Conservation (phyloP, 2,113 vertebrate species). For the Cryptomyrus ogoouensis region DNA sequence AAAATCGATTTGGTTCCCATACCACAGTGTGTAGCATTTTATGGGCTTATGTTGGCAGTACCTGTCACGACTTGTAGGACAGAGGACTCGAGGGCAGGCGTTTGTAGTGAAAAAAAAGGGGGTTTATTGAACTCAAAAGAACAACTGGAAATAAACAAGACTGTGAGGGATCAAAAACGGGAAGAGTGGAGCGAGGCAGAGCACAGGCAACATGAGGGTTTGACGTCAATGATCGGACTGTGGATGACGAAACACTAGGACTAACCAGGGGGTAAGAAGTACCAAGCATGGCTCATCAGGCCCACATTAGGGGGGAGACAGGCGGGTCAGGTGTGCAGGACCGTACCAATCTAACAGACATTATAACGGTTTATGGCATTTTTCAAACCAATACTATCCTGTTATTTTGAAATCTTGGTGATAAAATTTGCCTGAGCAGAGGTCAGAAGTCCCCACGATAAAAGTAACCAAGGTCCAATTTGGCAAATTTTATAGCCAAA, state of each 20-base stretch:
- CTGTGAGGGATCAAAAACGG: neutral
- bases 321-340: neutral
- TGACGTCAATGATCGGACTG: neutral
- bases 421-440: neutral
- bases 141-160: neutral
- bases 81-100: neutral
- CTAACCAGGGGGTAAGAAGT: neutral
- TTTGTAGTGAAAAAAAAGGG: neutral
- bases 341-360: neutral
- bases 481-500: neutral
- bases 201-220: neutral
- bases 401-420: neutral
- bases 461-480: neutral
- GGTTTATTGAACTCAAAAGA: neutral
- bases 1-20: neutral
- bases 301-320: neutral
- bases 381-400: neutral
- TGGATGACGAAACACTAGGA: neutral
- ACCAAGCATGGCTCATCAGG: neutral
- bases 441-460: neutral
- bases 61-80: neutral
- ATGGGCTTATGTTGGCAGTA: neutral
- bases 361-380: neutral
- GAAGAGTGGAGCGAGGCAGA: too few relatives aligned
- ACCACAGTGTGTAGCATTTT: neutral